Conservation (phyloP, 2,113 vertebrate species). For the Mobula birostris region DNA sequence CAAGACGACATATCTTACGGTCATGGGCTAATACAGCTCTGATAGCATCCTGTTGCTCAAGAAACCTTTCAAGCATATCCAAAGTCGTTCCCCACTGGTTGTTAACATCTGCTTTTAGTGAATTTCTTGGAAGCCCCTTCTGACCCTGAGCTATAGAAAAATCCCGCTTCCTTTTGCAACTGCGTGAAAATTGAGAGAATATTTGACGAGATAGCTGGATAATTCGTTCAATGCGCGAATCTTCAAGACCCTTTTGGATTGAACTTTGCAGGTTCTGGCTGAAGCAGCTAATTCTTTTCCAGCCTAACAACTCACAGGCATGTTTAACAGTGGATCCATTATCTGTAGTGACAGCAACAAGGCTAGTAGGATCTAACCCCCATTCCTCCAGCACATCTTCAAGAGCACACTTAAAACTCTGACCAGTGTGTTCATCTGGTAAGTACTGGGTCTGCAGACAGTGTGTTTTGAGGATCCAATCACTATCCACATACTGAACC, state of each 20-base stretch:
- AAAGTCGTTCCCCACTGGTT: constrained; percentile 8
- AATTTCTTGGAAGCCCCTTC: constrained; percentile 29
- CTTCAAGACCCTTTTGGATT: constrained; percentile 27
- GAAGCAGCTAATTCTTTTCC: constrained; percentile 18
- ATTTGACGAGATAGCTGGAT: constrained; percentile 30
- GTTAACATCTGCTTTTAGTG: constrained; percentile 12
- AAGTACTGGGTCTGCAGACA: constrained; percentile 30
- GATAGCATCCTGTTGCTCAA: constrained; percentile 32
- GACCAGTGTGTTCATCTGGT: constrained; percentile 25
- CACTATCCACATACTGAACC: background rate
- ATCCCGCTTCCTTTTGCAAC: constrained; percentile 14
- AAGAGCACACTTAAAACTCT: constrained; percentile 14
- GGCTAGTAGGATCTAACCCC: background rate
- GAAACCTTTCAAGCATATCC: constrained; percentile 18
- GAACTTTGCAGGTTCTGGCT: constrained; percentile 19
- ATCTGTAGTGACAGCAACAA: constrained; percentile 29
- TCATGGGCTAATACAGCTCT: constrained; percentile 31
- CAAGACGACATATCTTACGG: background rate
- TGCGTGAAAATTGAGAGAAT: constrained; percentile 27
- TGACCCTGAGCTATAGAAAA: constrained; percentile 30
- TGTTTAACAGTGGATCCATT: background rate
- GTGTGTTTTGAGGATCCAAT: constrained; percentile 20
- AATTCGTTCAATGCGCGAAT: constrained; percentile 19
- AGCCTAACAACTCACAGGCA: constrained; percentile 27
- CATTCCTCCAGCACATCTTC: constrained; percentile 24